Percentiles rank a stretch among this genome's conserved stretches.
Conservation (phyloP, 2,888 invertebrate genomes). For the Phengaris alcon region DNA sequence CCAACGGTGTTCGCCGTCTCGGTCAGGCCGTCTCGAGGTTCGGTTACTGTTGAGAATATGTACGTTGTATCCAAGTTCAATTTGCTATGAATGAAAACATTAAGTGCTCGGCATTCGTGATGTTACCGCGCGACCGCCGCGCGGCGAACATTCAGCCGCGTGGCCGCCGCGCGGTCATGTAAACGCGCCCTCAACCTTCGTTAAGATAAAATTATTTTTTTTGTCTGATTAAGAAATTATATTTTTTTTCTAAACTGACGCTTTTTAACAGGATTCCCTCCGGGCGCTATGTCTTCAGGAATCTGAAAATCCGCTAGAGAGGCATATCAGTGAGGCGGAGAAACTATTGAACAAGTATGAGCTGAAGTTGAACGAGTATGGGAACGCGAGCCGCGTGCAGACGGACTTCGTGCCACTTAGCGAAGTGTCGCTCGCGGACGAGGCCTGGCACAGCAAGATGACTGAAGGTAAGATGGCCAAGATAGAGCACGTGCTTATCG, state of each 20-base stretch:
- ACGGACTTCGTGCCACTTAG: slow-evolving; percentile 65
- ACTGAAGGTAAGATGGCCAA: slow-evolving; percentile 54
- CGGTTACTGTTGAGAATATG: too few species aligned
- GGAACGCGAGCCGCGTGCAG: slow-evolving; percentile 52
- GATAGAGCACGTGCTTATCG: background rate
- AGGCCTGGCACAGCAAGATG: slow-evolving; percentile 76
- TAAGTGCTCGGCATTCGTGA: too few species aligned
- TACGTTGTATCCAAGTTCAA: too few species aligned
- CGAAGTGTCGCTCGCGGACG: slow-evolving; percentile 69
- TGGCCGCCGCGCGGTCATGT: too few species aligned
- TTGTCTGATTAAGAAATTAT: too few species aligned
- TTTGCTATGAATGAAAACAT: too few species aligned
- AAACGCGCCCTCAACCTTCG: too few species aligned
- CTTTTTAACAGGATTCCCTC: slow-evolving; percentile 53
- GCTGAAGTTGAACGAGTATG: slow-evolving; percentile 74
- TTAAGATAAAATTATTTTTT: too few species aligned
- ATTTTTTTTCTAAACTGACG: background rate
- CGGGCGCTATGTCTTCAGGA: slow-evolving; percentile 59
- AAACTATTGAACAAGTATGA: slow-evolving; percentile 79
- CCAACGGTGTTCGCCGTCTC: too few species aligned
- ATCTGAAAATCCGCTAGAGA: slow-evolving; percentile 60
- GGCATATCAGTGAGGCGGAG: slow-evolving; percentile 72
- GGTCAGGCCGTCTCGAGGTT: too few species aligned
- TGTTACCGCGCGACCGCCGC: too few species aligned
- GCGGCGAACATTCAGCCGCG: too few species aligned